Conservation (phyloP, 1,140 invertebrate species). For the Drosophila melanica region DNA sequence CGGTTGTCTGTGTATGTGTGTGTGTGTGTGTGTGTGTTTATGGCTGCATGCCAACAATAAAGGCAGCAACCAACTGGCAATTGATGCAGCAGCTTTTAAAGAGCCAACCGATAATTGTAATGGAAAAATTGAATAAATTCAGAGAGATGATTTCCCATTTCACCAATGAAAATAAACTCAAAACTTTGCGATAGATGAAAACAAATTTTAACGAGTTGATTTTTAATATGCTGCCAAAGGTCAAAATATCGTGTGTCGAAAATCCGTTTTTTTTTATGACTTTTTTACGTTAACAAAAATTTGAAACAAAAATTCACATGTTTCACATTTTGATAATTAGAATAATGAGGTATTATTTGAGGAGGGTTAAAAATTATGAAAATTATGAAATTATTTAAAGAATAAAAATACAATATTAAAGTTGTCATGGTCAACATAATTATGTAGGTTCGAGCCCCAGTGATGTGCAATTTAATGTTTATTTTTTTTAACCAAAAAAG, state of each 20-base stretch:
- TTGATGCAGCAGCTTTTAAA: constrained; percentile 28
- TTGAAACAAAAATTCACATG: too few species aligned
- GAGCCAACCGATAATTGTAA: constrained; percentile 35
- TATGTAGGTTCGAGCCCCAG: neutral
- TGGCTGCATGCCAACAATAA: constrained; percentile 48
- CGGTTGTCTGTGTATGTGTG: neutral
- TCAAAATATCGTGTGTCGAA: too few species aligned
- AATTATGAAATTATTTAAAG: too few species aligned
- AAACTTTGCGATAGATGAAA: neutral
- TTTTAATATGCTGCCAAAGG: too few species aligned
- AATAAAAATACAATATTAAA: neutral
- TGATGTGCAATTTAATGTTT: constrained; percentile 9
- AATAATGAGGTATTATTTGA: too few species aligned
- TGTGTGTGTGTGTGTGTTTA: constrained; percentile 24
- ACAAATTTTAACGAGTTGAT: too few species aligned
- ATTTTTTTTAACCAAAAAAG: constrained; percentile 17
- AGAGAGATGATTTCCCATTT: constrained; percentile 21
- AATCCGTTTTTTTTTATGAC: too few species aligned
- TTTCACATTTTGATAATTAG: too few species aligned
- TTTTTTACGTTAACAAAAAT: too few species aligned
- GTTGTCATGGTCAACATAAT: neutral
- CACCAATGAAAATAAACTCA: neutral
- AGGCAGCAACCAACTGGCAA: constrained; percentile 6
- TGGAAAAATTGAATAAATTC: constrained; percentile 36
- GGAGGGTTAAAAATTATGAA: too few species aligned